Evolutionary conservation across 30 jellyfish, hydroid and myxozoan species (phyloP), one percentile per base, ranked within the genome.

Genomic region (Clytia hemisphaerica): DNA sequence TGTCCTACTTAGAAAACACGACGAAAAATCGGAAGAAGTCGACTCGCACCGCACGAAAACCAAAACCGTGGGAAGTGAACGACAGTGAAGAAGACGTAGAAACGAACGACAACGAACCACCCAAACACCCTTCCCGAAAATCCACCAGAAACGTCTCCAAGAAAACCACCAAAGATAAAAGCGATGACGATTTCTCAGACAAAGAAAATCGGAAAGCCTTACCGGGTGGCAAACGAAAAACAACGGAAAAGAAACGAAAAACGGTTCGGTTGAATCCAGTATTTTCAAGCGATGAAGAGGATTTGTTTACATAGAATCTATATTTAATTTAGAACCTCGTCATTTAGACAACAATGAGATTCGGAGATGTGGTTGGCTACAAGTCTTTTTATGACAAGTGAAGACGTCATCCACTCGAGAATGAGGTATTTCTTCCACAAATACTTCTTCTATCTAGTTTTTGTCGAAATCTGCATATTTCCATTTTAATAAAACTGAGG

Each of bases 261-360:
- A 36, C 63, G 2, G 78, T 65, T 24, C 71, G 63, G 35, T 29
- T 65, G 6, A 65, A 65, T 37, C 78, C 78, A 28, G 42, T 42
- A 36, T 65, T 65, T 37, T 65, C 78, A 65, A 65, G 78, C 29
- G 78, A 65, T 67, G 78, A 65, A 30, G 73, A 60, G 1, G 78
- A 65, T 37, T 22, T 57, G 50, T 57, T 57, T 30, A 44, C 25
- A 28, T 57, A 57, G 42, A 12, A 5, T 27, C 24, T 46, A 2
- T 9, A 9, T 2, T 46, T 46, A 2, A 2, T 30, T 46, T 46
- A 2, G 10, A 3, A 2, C 24, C 24, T 46, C 60, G 2, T 46
- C 10, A 46, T 46, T 46, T 46, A 46, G 60, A 27, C 18, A 46
- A 4, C 10, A 30, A 46, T 2, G 19, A 27, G 3, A 9, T n/a